A percentile compares a stretch with the other conserved stretches of the same genome.
Conservation (phyloP, 2,113 vertebrate species). For the Cebidichthys violaceus region DNA sequence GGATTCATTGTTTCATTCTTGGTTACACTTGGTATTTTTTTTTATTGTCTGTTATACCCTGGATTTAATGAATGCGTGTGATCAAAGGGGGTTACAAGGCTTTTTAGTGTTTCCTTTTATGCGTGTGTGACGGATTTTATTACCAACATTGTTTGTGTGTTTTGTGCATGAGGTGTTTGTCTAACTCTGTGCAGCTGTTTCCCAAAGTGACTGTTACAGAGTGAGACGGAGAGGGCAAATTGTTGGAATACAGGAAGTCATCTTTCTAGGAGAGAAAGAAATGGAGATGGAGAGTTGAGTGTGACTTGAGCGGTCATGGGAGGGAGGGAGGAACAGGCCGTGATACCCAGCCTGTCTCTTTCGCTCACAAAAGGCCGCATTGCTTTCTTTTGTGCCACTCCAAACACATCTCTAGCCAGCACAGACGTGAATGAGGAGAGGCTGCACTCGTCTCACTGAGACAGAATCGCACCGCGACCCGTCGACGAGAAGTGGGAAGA, state of each 20-base stretch:
- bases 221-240: neutral
- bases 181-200: neutral
- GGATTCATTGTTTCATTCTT: slow-evolving; percentile 42
- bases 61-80: slow-evolving; percentile 44
- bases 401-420: slow-evolving; percentile 65
- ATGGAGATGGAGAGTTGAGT: no score
- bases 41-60: slow-evolving; percentile 9
- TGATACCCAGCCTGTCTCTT: slow-evolving; percentile 40
- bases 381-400: slow-evolving; percentile 60
- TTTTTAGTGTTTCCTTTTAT: slow-evolving; percentile 28
- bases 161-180: neutral
- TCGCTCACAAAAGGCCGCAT: slow-evolving; percentile 46
- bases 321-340: slow-evolving; percentile 9
- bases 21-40: slow-evolving; percentile 32
- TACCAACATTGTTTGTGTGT: neutral
- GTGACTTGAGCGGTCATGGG: slow-evolving; percentile 19
- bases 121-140: neutral
- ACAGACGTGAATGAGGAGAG: slow-evolving; percentile 52
- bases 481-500: slow-evolving; percentile 61
- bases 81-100: neutral
- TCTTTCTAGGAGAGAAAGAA: slow-evolving; percentile 28
- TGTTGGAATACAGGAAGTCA: slow-evolving; percentile 9
- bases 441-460: slow-evolving; percentile 60
- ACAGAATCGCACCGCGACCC: slow-evolving; percentile 51
- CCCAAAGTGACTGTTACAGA: slow-evolving; percentile 29